A percentile compares a stretch with the other conserved stretches of the same genome.
Evolutionary conservation across 2,113 vertebrate species (phyloP).

Genomic region (Oncorhynchus kisutch): DNA sequence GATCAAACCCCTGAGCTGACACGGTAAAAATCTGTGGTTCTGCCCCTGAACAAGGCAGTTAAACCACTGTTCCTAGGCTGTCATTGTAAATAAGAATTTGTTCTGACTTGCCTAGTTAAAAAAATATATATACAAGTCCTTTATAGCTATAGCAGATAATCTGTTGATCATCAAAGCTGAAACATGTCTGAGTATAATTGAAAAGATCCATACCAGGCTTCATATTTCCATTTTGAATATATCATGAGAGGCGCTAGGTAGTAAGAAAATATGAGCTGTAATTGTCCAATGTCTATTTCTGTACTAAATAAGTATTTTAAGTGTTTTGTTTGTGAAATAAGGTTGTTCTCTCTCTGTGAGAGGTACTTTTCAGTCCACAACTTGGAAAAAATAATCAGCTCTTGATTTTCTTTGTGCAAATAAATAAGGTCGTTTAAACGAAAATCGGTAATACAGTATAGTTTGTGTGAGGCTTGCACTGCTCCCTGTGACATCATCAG

Average conservation of each 20-base stretch:
- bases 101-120: too few species aligned
- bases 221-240: slow-evolving; percentile 42
- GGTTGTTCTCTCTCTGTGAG: slow-evolving; percentile 61
- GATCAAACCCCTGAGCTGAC: too few species aligned
- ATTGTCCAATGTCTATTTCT: slow-evolving; percentile 72
- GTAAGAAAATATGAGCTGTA: slow-evolving; percentile 69
- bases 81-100: too few species aligned
- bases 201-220: slow-evolving; percentile 39
- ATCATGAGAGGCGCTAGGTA: slow-evolving; percentile 46
- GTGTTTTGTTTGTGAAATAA: slow-evolving; percentile 70
- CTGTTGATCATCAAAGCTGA: neutral
- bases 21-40: too few species aligned
- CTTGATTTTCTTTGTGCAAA: slow-evolving; percentile 50
- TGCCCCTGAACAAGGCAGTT: too few species aligned
- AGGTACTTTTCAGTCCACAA: slow-evolving; percentile 63
- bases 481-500: slow-evolving; percentile 73
- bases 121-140: too few species aligned
- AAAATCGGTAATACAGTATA: slow-evolving; percentile 61
- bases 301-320: slow-evolving; percentile 57
- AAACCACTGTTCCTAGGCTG: too few species aligned
- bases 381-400: slow-evolving; percentile 66
- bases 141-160: too few species aligned
- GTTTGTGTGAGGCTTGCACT: slow-evolving; percentile 66
- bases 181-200: neutral
- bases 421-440: slow-evolving; percentile 76